These are phyloP conservation scores for Halcyon malimbica DNA, from an alignment of 2,113 vertebrate species.

Conservation along the genomic window DNA sequence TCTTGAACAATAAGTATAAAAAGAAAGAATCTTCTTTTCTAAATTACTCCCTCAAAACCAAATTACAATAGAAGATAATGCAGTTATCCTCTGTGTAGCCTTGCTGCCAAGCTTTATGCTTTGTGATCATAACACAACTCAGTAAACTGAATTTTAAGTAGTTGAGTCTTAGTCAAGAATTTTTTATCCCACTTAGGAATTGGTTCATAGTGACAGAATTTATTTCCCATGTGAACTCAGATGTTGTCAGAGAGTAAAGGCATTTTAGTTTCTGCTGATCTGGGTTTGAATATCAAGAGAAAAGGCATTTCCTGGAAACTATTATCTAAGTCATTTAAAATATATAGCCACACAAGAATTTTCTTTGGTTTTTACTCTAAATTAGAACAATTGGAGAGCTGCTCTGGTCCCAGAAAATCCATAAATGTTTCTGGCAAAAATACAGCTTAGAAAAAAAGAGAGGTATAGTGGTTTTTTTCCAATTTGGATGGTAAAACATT, in stretches of 20 bases:
- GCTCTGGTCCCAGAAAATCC: neutral
- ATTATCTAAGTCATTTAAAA: conserved; percentile 62
- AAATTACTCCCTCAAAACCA: neutral
- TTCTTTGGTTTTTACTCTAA: conserved; percentile 51
- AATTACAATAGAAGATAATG: conserved; percentile 44
- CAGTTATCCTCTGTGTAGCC: neutral
- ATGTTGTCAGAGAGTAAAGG: conserved; percentile 44
- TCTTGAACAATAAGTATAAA: neutral
- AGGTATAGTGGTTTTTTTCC: neutral
- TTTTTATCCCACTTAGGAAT: conserved; percentile 55
- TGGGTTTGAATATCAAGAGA: conserved; percentile 51
- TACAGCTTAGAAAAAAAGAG: neutral
- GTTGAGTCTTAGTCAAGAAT: conserved; percentile 49
- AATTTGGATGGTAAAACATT: neutral
- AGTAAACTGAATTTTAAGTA: conserved; percentile 69
- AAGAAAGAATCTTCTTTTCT: neutral
- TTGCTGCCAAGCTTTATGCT: conserved; percentile 44
- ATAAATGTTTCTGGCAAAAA: neutral
- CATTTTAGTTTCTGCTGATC: conserved; percentile 46
- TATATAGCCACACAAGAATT: conserved; percentile 6
- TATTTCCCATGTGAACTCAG: conserved; percentile 57
- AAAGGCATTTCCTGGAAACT: conserved; percentile 57
- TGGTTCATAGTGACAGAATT: conserved; percentile 49
- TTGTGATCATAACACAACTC: conserved; percentile 49
- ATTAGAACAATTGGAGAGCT: conserved; percentile 45